Evolutionary conservation across 23 tunicate genomes (phyloP), one percentile per base, ranked within the genome.

Genomic region (Halocynthia roretzi): DNA sequence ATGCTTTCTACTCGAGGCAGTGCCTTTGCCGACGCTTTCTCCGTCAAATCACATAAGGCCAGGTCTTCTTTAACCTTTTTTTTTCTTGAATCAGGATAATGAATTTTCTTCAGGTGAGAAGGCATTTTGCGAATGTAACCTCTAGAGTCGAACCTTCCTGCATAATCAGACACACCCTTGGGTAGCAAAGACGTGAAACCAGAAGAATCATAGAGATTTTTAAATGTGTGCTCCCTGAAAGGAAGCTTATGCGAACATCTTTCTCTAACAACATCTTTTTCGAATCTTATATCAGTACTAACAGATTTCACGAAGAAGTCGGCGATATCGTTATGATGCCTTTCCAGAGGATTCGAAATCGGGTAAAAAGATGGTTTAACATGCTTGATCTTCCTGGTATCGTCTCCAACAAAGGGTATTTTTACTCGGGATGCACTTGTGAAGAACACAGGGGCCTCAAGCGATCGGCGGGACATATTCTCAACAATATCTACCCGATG

Each of bases 361-460:
- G 85, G 88, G 44, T 54, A 65, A 31, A 83, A 55, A 7, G 69
- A 54, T 15, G 83, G 65, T 72, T 65, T 65, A 18, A 22, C 69
- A 52, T 70, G 75, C 57, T 89, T 83, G 5, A 80, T 67, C 18
- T 75, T 65, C 48, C 88, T 75, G 68, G 96, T 89, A 68, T 89
- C 96, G 66, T 90, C 97, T 49, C 97, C 97, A 67, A 90, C 90
- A 85, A 90, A 90, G 6, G 97, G 97, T 22, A 90, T 81, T 72
- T 85, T 85, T 8, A 90, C 97, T 52, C 84, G 76, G 8, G 97
- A 80, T 12, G 97, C 90, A 71, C 90, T 90, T 19, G 97, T 85
- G 58, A 90, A 90, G 67, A 90, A 90, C 17, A 85, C 84, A 7
- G 97, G 97, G 9, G 86, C 84, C 71, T 90, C 90, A 19, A 90